These are phyloP conservation scores for Archips crataeganus DNA, from an alignment of 2,888 invertebrate genomes.

Conservation along the genomic window DNA sequence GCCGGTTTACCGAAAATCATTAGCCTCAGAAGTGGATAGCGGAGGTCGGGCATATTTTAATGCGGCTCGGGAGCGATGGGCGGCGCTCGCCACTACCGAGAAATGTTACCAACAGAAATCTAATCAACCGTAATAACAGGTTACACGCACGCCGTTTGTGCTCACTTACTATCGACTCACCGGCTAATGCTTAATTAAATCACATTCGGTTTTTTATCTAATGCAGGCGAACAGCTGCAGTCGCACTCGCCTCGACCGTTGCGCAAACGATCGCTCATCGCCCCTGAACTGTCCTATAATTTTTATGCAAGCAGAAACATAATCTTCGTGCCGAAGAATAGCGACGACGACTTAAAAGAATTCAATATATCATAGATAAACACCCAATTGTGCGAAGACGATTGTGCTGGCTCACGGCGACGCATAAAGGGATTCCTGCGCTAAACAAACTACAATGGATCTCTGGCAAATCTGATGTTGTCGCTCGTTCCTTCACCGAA, in stretches of 20 bases:
- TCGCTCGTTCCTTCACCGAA: constrained; percentile 76
- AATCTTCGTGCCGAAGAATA: constrained; percentile 54
- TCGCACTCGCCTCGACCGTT: constrained; percentile 52
- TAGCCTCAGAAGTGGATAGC: constrained; percentile 80
- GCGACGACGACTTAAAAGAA: constrained; percentile 63
- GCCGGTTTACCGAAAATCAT: constrained; percentile 85
- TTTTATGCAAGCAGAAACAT: constrained; percentile 51
- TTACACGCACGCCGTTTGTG: constrained; percentile 81
- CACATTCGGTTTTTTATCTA: constrained; percentile 78
- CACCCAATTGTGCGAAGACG: constrained; percentile 61
- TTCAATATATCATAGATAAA: constrained; percentile 79
- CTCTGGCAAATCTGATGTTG: constrained; percentile 68
- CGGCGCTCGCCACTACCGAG: constrained; percentile 84
- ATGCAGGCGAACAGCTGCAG: constrained; percentile 70
- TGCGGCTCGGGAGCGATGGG: constrained; percentile 84
- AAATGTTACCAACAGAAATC: constrained; percentile 86
- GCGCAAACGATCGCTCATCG: constrained; percentile 57
- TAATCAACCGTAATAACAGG: constrained; percentile 86
- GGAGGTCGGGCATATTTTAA: constrained; percentile 83
- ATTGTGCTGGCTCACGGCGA: constrained; percentile 53
- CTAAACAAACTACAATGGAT: constrained; percentile 77
- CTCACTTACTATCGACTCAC: constrained; percentile 79
- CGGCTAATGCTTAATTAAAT: constrained; percentile 84
- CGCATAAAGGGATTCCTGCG: constrained; percentile 71
- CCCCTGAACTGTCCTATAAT: constrained; percentile 48